Evolutionary conservation across 2,888 invertebrate species (phyloP).

Genomic region (Pachydiplax longipennis): DNA sequence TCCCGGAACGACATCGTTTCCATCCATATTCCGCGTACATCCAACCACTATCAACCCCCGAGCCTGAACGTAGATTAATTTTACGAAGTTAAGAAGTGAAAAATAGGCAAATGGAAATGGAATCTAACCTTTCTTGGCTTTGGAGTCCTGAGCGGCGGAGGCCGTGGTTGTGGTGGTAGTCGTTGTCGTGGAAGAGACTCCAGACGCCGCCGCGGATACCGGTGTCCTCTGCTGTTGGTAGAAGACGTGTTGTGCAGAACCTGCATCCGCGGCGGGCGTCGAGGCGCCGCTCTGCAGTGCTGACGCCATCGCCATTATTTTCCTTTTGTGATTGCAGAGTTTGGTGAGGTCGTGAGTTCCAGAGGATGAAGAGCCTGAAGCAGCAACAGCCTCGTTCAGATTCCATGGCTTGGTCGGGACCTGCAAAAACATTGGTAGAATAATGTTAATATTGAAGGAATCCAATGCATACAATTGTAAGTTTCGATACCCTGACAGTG

Average conservation of each 20-base stretch:
- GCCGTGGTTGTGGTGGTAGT: not conserved
- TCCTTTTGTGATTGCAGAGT: slow-evolving; percentile 89
- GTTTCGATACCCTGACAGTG: not conserved
- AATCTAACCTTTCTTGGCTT: slow-evolving; percentile 48
- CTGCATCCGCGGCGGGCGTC: slow-evolving; percentile 55
- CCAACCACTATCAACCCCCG: no score
- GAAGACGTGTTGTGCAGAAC: not conserved
- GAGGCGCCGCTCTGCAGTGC: slow-evolving; percentile 58
- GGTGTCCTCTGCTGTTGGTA: slow-evolving; percentile 13
- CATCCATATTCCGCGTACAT: no score
- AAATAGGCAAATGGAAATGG: not conserved
- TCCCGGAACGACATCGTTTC: no score
- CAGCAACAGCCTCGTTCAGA: slow-evolving; percentile 66
- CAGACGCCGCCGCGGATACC: slow-evolving; percentile 11
- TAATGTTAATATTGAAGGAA: not conserved
- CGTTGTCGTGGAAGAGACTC: not conserved
- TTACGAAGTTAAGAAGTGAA: not conserved
- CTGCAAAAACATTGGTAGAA: slow-evolving; percentile 59
- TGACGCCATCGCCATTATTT: slow-evolving; percentile 71
- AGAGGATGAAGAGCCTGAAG: slow-evolving; percentile 53
- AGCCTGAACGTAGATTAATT: not conserved
- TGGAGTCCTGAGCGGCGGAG: slow-evolving; percentile 54
- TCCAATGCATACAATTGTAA: slow-evolving; percentile 49
- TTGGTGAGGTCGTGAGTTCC: slow-evolving; percentile 74
- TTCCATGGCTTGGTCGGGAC: slow-evolving; percentile 73